Percentiles rank a stretch among this genome's conserved stretches.
phyloP scores from a whole-genome alignment of 2,113 vertebrate genomes.

The Acanthisitta chloris region DNA sequence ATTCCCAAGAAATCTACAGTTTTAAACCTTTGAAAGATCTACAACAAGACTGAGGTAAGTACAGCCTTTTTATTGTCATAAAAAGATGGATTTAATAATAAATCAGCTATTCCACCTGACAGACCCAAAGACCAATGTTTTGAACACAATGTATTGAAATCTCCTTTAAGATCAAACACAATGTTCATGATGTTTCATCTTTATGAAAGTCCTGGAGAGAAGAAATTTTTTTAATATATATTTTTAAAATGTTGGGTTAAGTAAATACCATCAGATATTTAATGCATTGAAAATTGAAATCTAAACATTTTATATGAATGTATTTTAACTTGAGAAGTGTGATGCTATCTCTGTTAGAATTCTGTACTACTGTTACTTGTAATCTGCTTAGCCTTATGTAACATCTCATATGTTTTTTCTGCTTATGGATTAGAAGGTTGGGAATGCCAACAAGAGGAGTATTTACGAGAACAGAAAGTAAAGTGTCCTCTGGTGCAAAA shows the following conservation, averaged over 20 bases:
- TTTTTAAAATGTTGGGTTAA: neutral
- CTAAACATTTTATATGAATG: neutral
- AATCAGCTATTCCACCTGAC: neutral
- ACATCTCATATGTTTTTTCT: neutral
- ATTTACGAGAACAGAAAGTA: neutral
- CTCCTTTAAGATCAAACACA: neutral
- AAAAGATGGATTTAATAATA: neutral
- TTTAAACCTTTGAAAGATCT: neutral
- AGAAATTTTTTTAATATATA: neutral
- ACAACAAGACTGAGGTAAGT: neutral
- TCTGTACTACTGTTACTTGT: neutral
- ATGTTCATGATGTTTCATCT: neutral
- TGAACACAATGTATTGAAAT: neutral
- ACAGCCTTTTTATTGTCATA: neutral
- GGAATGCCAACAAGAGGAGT: neutral
- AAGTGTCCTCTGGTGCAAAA: neutral
- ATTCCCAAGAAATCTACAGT: neutral
- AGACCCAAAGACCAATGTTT: neutral
- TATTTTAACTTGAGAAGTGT: neutral
- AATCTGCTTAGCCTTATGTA: neutral
- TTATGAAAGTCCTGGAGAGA: neutral
- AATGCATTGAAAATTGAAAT: neutral
- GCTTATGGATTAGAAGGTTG: neutral
- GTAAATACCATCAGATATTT: neutral
- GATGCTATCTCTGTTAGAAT: neutral